phyloP scores from a whole-genome alignment of 2,797 vertebrate genomes.

The Momotus momota region DNA sequence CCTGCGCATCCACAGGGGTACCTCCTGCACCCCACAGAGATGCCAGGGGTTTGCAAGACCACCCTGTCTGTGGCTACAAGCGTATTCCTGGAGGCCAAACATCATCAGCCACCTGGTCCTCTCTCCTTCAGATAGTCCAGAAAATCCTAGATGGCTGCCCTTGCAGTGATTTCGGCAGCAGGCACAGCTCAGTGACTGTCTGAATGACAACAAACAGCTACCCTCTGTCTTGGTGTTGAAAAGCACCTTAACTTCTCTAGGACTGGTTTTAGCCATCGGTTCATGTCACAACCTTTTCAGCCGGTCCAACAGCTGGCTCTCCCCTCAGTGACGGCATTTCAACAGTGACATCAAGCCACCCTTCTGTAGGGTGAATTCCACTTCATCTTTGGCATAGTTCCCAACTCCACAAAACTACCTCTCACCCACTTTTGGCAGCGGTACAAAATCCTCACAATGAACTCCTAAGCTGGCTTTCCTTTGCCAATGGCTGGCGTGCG shows the following conservation, averaged over 20 bases:
- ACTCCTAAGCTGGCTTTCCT: background rate
- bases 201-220: background rate
- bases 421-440: background rate
- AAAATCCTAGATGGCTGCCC: background rate
- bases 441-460: background rate
- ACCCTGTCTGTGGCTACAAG: background rate
- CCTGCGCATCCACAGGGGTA: fast-evolving
- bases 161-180: background rate
- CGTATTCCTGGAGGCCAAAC: background rate
- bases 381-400: background rate
- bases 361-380: background rate
- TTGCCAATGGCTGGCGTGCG: background rate
- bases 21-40: background rate
- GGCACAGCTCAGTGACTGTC: background rate
- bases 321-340: background rate
- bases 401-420: background rate
- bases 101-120: background rate
- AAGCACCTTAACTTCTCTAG: background rate
- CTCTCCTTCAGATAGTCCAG: background rate
- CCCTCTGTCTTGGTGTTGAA: background rate
- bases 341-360: background rate
- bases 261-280: background rate
- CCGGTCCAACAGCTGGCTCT: background rate
- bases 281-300: background rate
- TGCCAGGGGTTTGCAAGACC: background rate